These are phyloP conservation scores for Polydesmus complanatus DNA, from an alignment of 2,888 invertebrate species.

Conservation along the genomic window DNA sequence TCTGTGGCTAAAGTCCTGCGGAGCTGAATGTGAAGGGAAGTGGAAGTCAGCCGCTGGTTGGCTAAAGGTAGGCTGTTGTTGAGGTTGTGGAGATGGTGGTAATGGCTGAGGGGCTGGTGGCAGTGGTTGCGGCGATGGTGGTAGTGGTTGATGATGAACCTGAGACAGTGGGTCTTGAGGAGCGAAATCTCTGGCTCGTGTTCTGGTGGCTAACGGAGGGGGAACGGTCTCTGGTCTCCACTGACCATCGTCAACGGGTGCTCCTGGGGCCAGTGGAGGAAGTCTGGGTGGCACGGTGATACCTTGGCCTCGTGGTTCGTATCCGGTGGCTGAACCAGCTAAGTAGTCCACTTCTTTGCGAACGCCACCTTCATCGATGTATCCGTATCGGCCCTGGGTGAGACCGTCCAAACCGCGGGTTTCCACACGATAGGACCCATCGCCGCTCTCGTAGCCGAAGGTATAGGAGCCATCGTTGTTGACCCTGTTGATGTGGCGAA, in stretches of 20 bases:
- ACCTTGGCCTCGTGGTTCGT: conserved; percentile 23
- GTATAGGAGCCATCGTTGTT: conserved; percentile 74
- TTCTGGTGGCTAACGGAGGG: neutral
- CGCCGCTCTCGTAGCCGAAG: conserved; percentile 61
- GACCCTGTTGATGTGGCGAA: conserved; percentile 63
- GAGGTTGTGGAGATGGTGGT: conserved; percentile 10
- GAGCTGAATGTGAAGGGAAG: no score
- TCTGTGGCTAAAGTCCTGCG: no score
- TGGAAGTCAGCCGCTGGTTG: neutral
- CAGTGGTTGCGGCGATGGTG: neutral
- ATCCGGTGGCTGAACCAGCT: conserved; percentile 36
- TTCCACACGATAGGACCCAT: conserved; percentile 73
- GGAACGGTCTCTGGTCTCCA: conserved; percentile 14
- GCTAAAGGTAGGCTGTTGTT: neutral
- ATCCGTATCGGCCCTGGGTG: conserved; percentile 70
- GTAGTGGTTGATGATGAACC: conserved; percentile 1
- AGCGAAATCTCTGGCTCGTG: neutral
- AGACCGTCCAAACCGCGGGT: conserved; percentile 71
- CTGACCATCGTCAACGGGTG: conserved; percentile 15
- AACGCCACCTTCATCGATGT: conserved; percentile 60
- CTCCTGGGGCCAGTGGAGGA: conserved; percentile 16
- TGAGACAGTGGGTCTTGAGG: neutral
- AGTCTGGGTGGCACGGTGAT: conserved; percentile 18
- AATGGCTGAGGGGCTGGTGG: conserved; percentile 4
- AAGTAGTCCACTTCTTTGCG: conserved; percentile 65